phyloP scores from a whole-genome alignment of 2,113 vertebrate species.

The Takifugu flavidus region DNA sequence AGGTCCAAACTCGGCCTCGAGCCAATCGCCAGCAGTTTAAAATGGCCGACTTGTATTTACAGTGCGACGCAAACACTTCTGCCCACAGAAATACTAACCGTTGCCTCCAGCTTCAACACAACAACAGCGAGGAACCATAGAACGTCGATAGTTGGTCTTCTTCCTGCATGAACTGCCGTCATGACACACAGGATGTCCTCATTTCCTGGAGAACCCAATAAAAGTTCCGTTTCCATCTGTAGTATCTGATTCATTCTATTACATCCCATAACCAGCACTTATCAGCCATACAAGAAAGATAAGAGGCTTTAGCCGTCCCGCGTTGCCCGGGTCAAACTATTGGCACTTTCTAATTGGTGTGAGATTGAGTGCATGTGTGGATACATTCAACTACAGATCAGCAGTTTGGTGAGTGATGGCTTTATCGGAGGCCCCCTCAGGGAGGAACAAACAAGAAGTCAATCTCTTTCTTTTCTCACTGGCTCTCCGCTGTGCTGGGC shows the following conservation, averaged over 20 bases:
- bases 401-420: constrained; percentile 73
- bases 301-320: constrained; percentile 23
- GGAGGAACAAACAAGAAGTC: constrained; percentile 67
- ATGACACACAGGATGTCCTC: no score
- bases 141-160: no score
- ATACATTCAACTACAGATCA: constrained; percentile 66
- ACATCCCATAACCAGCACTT: neutral
- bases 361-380: constrained; percentile 37
- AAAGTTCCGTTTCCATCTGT: no score
- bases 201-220: no score
- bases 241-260: neutral
- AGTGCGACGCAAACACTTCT: no score
- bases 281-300: constrained; percentile 18
- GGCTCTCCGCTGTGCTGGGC: constrained; percentile 52
- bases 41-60: no score
- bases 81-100: no score
- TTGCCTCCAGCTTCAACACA: no score
- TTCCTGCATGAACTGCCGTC: no score
- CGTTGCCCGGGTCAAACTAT: constrained; percentile 24
- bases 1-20: no score
- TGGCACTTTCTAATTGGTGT: constrained; percentile 37
- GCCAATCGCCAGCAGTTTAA: no score
- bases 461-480: constrained; percentile 47
- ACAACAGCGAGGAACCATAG: no score
- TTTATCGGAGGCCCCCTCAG: constrained; percentile 64